Percentiles rank a stretch among this genome's conserved stretches.
These are phyloP conservation scores for Cygnus atratus DNA, from an alignment of 2,113 vertebrate genomes.

Conservation along the genomic window DNA sequence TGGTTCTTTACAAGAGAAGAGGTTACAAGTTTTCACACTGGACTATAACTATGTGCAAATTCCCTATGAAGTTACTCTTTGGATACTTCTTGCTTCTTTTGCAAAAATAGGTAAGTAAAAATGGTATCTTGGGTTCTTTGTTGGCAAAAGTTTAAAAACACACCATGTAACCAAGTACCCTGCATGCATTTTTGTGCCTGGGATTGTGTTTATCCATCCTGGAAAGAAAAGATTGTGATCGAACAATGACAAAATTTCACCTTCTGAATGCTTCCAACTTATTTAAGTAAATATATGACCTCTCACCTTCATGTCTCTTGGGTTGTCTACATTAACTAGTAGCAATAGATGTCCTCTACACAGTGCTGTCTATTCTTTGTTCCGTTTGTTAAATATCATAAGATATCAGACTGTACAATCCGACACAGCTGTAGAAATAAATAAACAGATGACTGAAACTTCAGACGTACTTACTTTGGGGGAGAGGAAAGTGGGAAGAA, in stretches of 20 bases:
- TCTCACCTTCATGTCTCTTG: not conserved
- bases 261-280: not conserved
- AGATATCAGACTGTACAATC: not conserved
- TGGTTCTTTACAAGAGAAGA: constrained; percentile 44
- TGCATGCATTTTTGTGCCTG: not conserved
- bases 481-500: not conserved
- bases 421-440: not conserved
- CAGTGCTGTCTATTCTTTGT: not conserved
- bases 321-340: not conserved
- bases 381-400: not conserved
- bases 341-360: not conserved
- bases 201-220: not conserved
- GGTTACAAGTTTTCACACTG: constrained; percentile 84
- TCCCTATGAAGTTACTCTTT: constrained; percentile 94
- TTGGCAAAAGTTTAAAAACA: not conserved
- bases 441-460: not conserved
- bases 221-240: not conserved
- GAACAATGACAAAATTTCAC: not conserved
- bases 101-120: constrained; percentile 93
- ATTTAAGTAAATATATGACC: not conserved
- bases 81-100: constrained; percentile 94
- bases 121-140: not conserved
- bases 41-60: constrained; percentile 90
- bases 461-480: not conserved
- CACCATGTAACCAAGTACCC: not conserved